Evolutionary conservation across 2,797 vertebrate genomes (phyloP), one percentile per base, ranked within the genome.

Genomic region (Salarias fasciatus): DNA sequence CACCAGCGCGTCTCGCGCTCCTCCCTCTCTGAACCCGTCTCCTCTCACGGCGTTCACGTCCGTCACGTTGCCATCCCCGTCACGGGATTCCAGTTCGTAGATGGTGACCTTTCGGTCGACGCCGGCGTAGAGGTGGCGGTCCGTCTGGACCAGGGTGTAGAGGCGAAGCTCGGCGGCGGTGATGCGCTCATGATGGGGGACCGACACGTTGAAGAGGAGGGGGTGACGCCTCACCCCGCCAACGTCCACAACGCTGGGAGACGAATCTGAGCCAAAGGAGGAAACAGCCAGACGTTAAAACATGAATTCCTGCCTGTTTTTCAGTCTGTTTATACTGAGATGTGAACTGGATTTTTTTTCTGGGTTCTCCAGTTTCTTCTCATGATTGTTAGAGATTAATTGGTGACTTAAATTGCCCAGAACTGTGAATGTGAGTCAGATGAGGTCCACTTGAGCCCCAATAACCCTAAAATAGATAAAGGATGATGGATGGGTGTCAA

Each of bases 161-260:
- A 99, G 92, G 63, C 97, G 93, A 30, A 99, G 95, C 84, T 99
- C 96, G 0, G 95, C 96, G 70, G 95, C 91, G 41, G 93, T 93
- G 80, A 99, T 90, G 36, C 92, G 93, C 85, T 99, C 98, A 0
- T 98, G 96, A 78, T 94, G 93, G 37, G 97, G 97, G 64, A 99
- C 90, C 44, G 97, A 97, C 49, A 98, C 88, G 0, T 99, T 99
- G 89, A 99, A 99, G 12, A 98, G 92, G 6, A 99, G 95, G 0
- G 94, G 94, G 71, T 98, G 97, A 69, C 90, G 92, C 82, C 95
- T 94, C 42, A 94, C 89, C 2, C 94, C 95, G 0, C 90, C 87
- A 3, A 83, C 70, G 51, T 89, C 94, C 6, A 83, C 55, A 0
- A 85, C 91, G 63, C 92, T 93, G 13, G 94, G 89, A 76, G 93